Evolutionary conservation across 2,888 invertebrate genomes (phyloP).

Genomic region (Caenorhabditis sp.): DNA sequence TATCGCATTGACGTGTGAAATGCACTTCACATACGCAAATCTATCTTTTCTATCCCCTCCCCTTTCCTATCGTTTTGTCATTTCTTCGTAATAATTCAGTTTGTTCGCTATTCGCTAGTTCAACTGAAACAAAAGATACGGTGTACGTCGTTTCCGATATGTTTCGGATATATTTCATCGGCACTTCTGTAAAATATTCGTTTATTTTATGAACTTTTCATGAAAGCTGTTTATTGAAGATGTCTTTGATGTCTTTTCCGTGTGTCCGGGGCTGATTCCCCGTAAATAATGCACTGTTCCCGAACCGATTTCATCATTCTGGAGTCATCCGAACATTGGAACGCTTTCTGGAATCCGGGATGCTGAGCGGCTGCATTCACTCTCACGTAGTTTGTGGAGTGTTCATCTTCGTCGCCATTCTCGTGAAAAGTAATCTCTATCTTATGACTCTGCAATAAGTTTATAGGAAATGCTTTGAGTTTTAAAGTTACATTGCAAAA

Average conservation of each 20-base stretch:
- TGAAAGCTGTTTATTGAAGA: too few relatives aligned
- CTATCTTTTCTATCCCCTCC: slow-evolving; percentile 2
- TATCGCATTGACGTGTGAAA: slow-evolving; percentile 47
- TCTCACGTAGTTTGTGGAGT: not conserved
- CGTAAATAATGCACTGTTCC: slow-evolving; percentile 20
- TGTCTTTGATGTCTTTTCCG: not conserved
- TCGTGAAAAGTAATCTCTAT: too few relatives aligned
- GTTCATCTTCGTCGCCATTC: not conserved
- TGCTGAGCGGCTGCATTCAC: not conserved
- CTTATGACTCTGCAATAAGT: too few relatives aligned
- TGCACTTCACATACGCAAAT: slow-evolving; percentile 1
- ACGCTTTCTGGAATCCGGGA: slow-evolving; percentile 9
- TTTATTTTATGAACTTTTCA: too few relatives aligned
- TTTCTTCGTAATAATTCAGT: slow-evolving; percentile 23
- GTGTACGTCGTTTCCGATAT: slow-evolving; percentile 18
- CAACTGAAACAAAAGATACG: slow-evolving; percentile 38
- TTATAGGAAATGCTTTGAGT: too few relatives aligned
- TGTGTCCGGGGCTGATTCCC: slow-evolving; percentile 11
- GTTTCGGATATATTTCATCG: too few relatives aligned
- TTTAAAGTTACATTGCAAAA: not conserved
- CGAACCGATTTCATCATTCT: slow-evolving; percentile 19
- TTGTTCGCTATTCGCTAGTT: slow-evolving; percentile 32
- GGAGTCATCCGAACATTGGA: slow-evolving; percentile 1
- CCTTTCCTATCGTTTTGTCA: not conserved
- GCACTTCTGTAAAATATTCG: too few relatives aligned